Evolutionary conservation across 2,888 invertebrate species (phyloP).

Genomic region (Acleris sparsana): DNA sequence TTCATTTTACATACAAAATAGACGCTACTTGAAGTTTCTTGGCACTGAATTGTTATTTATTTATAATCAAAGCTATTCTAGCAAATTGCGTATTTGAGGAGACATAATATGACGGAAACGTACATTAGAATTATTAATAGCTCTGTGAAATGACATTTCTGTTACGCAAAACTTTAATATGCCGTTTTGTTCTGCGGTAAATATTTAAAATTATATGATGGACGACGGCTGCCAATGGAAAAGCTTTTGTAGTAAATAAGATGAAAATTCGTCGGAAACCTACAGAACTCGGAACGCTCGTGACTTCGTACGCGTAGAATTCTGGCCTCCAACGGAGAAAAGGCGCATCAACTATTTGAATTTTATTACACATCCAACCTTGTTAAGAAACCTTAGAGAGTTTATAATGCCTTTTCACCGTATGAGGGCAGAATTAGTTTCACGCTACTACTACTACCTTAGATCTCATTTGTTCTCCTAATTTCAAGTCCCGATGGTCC

Average conservation of each 20-base stretch:
- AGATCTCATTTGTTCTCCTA: no score
- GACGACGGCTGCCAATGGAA: background rate
- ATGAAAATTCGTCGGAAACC: background rate
- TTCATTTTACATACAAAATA: background rate
- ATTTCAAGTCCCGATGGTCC: no score
- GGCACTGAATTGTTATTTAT: conserved; percentile 12
- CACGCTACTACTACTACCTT: no score
- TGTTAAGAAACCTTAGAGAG: no score
- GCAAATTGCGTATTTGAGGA: conserved; percentile 9
- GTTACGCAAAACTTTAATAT: conserved; percentile 12
- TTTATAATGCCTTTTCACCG: no score
- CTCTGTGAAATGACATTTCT: conserved; percentile 22
- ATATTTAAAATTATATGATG: background rate
- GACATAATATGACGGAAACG: conserved; percentile 25
- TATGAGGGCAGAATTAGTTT: no score
- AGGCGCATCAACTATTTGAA: no score
- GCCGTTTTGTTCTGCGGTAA: background rate
- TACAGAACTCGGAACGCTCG: no score
- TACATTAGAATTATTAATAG: conserved; percentile 18
- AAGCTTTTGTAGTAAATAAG: background rate
- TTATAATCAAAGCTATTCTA: conserved; percentile 29
- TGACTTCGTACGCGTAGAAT: no score
- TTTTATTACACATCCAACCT: no score
- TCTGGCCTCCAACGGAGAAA: no score
- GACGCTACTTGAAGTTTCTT: background rate